A percentile compares a stretch with the other conserved stretches of the same genome.
Evolutionary conservation across 2,888 invertebrate species (phyloP).

Genomic region (Watsonalla cultraria): DNA sequence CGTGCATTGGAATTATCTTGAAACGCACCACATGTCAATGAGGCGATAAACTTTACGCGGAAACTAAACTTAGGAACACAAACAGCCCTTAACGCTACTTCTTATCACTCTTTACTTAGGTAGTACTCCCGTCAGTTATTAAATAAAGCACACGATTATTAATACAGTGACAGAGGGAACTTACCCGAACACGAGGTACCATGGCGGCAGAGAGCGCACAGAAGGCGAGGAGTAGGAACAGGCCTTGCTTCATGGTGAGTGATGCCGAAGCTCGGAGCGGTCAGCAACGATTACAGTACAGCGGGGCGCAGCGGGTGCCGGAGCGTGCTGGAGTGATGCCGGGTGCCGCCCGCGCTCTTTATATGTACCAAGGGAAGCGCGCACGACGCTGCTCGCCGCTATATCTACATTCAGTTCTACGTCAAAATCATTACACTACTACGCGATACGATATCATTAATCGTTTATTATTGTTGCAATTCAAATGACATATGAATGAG

Average conservation of each 20-base stretch:
- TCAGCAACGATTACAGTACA: constrained; percentile 11
- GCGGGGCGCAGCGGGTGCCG: constrained; percentile 25
- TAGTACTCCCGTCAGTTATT: too few relatives aligned
- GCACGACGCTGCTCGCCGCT: constrained; percentile 13
- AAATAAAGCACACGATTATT: too few relatives aligned
- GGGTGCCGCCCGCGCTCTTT: constrained; percentile 25
- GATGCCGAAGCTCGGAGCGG: constrained; percentile 5
- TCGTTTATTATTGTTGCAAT: constrained; percentile 18
- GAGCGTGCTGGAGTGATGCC: constrained; percentile 46
- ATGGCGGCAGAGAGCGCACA: constrained; percentile 44
- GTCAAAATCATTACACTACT: constrained; percentile 7
- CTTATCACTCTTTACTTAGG: too few relatives aligned
- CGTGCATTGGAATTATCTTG: too few relatives aligned
- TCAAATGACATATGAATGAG: constrained; percentile 19
- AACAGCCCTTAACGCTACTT: too few relatives aligned
- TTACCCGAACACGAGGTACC: constrained; percentile 52
- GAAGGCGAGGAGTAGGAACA: constrained; percentile 38
- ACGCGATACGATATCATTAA: constrained; percentile 20
- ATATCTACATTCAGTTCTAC: neutral
- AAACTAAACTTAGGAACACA: too few relatives aligned
- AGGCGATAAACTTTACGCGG: too few relatives aligned
- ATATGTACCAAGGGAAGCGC: constrained; percentile 28
- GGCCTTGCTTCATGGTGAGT: constrained; percentile 37
- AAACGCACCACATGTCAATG: too few relatives aligned
- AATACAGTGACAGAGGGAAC: constrained; percentile 17